Conservation (phyloP, 2,113 vertebrate genomes). For the Equus przewalskii region DNA sequence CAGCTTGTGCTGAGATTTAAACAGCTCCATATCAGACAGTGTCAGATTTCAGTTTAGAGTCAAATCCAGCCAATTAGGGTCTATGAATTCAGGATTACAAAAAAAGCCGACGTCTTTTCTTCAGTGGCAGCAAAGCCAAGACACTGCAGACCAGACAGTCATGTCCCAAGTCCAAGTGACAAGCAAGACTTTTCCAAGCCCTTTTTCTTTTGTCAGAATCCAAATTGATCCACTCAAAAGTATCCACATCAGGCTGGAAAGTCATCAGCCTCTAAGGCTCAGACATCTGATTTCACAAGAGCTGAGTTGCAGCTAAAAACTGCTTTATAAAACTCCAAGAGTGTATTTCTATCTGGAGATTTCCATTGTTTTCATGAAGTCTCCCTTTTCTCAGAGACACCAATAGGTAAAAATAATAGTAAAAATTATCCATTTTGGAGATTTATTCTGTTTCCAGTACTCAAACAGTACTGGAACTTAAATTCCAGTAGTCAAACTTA, state of each 20-base stretch:
- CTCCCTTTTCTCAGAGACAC: background rate
- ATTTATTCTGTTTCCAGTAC: background rate
- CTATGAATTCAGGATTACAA: background rate
- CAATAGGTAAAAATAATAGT: background rate
- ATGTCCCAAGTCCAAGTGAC: background rate
- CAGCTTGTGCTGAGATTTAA: slow-evolving; percentile 25
- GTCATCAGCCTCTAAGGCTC: background rate
- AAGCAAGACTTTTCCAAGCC: background rate
- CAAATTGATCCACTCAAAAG: background rate
- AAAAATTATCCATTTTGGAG: background rate
- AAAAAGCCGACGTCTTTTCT: slow-evolving; percentile 19
- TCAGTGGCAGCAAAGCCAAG: background rate
- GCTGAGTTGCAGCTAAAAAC: background rate
- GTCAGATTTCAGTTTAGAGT: background rate
- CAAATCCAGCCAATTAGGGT: background rate
- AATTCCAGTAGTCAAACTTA: background rate
- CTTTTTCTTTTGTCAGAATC: background rate
- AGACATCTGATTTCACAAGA: slow-evolving; percentile 21
- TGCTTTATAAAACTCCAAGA: slow-evolving; percentile 14
- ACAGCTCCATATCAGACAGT: background rate
- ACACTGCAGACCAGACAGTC: background rate
- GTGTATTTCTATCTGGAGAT: background rate
- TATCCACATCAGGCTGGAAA: background rate
- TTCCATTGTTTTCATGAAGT: slow-evolving; percentile 1
- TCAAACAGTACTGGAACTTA: background rate